Percentiles rank a stretch among this genome's conserved stretches.
phyloP scores from a whole-genome alignment of 2,113 vertebrate species.

The Aix galericulata region DNA sequence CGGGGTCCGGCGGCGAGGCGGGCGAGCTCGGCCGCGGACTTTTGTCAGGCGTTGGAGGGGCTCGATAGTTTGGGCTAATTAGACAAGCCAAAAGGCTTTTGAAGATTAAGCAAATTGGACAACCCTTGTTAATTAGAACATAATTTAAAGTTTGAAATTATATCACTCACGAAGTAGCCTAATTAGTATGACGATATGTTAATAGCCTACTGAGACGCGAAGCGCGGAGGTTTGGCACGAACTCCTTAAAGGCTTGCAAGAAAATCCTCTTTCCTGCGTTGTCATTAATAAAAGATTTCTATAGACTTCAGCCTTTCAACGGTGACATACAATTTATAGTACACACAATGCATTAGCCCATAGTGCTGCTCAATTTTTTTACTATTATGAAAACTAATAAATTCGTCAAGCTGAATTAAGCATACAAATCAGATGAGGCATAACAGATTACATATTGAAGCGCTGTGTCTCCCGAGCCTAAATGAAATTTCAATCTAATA shows the following conservation, averaged over 20 bases:
- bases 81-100: slow-evolving; percentile 80
- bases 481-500: slow-evolving; percentile 93
- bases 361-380: slow-evolving; percentile 79
- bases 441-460: slow-evolving; percentile 86
- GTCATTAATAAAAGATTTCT: slow-evolving; percentile 88
- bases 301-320: slow-evolving; percentile 81
- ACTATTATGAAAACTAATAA: slow-evolving; percentile 87
- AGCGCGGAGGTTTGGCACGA: slow-evolving; percentile 79
- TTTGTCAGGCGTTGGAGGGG: slow-evolving; percentile 64
- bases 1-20: no score
- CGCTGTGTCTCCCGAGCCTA: slow-evolving; percentile 84
- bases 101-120: slow-evolving; percentile 90
- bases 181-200: slow-evolving; percentile 91
- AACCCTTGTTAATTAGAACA: slow-evolving; percentile 91
- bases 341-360: slow-evolving; percentile 81
- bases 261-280: slow-evolving; percentile 77
- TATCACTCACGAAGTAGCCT: slow-evolving; percentile 86
- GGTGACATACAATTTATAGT: slow-evolving; percentile 85
- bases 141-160: slow-evolving; percentile 94
- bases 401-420: slow-evolving; percentile 89
- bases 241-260: slow-evolving; percentile 77
- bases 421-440: slow-evolving; percentile 86
- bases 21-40: neutral
- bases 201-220: slow-evolving; percentile 83
- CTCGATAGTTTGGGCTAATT: slow-evolving; percentile 82